Percentiles rank a stretch among this genome's conserved stretches.
Conservation (phyloP, 1,140 invertebrate genomes). For the Psix sp. region DNA sequence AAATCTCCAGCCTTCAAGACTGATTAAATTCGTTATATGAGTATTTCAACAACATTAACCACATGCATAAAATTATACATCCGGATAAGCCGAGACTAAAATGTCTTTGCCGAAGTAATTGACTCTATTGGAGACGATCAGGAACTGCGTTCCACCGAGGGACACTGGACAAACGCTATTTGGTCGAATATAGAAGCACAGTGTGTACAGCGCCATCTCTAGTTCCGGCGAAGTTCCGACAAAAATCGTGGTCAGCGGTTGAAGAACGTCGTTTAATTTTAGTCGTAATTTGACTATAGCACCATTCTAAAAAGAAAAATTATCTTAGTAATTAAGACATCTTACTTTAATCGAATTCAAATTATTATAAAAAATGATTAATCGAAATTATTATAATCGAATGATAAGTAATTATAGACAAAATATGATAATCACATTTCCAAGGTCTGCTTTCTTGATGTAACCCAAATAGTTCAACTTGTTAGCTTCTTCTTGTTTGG, state of each 20-base stretch:
- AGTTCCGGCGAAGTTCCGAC: conserved; percentile 84
- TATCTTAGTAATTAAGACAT: too few species aligned
- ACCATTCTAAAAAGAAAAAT: conserved; percentile 76
- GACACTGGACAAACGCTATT: conserved; percentile 76
- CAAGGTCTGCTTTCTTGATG: conserved; percentile 74
- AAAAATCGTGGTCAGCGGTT: conserved; percentile 79
- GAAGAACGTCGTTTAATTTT: conserved; percentile 76
- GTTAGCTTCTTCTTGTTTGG: conserved; percentile 77
- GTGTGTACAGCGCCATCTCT: conserved; percentile 83
- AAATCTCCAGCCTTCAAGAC: conserved; percentile 16
- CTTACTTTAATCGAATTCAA: too few species aligned
- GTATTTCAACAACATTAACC: conserved; percentile 28
- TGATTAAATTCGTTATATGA: conserved; percentile 38
- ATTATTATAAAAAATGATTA: too few species aligned
- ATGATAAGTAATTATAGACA: too few species aligned
- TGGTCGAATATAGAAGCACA: conserved; percentile 79
- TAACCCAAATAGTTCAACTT: conserved; percentile 79
- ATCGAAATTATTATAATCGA: too few species aligned
- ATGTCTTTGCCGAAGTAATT: conserved; percentile 76
- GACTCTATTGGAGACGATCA: conserved; percentile 72
- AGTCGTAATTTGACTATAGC: conserved; percentile 77
- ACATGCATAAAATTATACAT: conserved; percentile 52
- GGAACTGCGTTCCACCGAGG: conserved; percentile 70
- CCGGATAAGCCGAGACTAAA: conserved; percentile 69
- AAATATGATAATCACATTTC: conserved; percentile 73